Evolutionary conservation across 2,888 invertebrate species (phyloP).

Genomic region (Polydrusus cervinus): DNA sequence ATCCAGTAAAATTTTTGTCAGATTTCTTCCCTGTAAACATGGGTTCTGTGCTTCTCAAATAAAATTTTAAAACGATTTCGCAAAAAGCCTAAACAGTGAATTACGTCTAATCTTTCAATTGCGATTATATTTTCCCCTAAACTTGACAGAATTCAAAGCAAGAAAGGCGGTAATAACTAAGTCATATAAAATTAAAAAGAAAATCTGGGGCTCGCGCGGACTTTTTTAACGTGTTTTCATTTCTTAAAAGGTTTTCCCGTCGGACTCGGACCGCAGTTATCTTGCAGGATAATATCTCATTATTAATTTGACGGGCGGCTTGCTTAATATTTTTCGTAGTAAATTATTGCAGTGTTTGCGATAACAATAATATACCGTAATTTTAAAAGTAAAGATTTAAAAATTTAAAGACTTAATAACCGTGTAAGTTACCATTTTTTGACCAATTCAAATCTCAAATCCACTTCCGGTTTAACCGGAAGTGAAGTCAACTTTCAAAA

Average conservation of each 20-base stretch:
- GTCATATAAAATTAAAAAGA: slow-evolving; percentile 47
- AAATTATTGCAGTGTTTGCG: not conserved
- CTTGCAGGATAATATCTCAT: slow-evolving; percentile 65
- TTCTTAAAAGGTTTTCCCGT: slow-evolving; percentile 64
- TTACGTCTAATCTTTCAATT: slow-evolving; percentile 46
- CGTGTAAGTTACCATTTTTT: too few species aligned
- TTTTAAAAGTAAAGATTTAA: too few species aligned
- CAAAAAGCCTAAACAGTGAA: slow-evolving; percentile 25
- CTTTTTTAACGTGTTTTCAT: slow-evolving; percentile 63
- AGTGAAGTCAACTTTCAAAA: too few species aligned
- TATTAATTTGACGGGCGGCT: slow-evolving; percentile 61
- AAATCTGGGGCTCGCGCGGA: slow-evolving; percentile 40
- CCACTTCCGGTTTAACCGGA: too few species aligned
- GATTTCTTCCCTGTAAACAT: slow-evolving; percentile 3
- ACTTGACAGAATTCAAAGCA: slow-evolving; percentile 17
- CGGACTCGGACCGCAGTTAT: slow-evolving; percentile 64
- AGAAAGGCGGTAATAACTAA: slow-evolving; percentile 23
- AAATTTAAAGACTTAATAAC: too few species aligned
- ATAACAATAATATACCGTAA: slow-evolving; percentile 12
- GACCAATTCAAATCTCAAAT: too few species aligned
- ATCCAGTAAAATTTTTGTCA: slow-evolving; percentile 12
- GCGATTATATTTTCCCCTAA: slow-evolving; percentile 28
- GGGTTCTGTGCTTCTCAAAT: not conserved
- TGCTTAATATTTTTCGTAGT: slow-evolving; percentile 11
- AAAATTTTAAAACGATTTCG: slow-evolving; percentile 6